Evolutionary conservation across 2,888 invertebrate genomes (phyloP).

Genomic region (Eilema depressum): DNA sequence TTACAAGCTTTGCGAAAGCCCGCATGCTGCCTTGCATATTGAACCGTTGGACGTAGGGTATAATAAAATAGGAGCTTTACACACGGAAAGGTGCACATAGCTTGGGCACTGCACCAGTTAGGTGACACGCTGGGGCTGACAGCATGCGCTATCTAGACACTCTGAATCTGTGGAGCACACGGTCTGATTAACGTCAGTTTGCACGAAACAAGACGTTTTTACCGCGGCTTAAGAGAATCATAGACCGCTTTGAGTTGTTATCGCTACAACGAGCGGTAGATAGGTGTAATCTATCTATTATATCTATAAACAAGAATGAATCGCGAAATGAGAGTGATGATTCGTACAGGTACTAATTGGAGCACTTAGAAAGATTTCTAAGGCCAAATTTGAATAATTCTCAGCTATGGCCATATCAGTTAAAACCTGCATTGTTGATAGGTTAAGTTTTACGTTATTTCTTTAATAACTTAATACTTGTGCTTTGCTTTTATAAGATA

Average conservation of each 20-base stretch:
- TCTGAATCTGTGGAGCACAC: constrained; percentile 22
- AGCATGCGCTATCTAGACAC: neutral
- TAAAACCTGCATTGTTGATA: neutral
- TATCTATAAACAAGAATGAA: neutral
- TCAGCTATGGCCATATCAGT: neutral
- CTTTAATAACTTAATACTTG: too few species aligned
- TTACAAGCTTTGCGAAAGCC: too few species aligned
- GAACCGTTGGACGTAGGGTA: too few species aligned
- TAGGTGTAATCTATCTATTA: neutral
- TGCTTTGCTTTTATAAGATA: too few species aligned
- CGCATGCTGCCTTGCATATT: too few species aligned
- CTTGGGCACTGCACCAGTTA: neutral
- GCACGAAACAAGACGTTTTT: constrained; percentile 23
- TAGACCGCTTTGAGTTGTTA: neutral
- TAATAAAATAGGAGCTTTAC: too few species aligned
- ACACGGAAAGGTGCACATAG: too few species aligned
- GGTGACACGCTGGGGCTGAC: neutral
- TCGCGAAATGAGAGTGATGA: neutral
- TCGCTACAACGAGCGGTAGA: neutral
- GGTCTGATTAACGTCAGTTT: constrained; percentile 43
- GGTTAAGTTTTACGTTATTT: too few species aligned
- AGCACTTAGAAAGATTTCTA: neutral
- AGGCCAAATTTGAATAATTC: neutral
- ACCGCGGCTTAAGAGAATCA: constrained; percentile 6
- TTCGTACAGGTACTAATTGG: neutral